Conservation (phyloP, 2,888 invertebrate genomes). For the Ornithoptera alexandrae region DNA sequence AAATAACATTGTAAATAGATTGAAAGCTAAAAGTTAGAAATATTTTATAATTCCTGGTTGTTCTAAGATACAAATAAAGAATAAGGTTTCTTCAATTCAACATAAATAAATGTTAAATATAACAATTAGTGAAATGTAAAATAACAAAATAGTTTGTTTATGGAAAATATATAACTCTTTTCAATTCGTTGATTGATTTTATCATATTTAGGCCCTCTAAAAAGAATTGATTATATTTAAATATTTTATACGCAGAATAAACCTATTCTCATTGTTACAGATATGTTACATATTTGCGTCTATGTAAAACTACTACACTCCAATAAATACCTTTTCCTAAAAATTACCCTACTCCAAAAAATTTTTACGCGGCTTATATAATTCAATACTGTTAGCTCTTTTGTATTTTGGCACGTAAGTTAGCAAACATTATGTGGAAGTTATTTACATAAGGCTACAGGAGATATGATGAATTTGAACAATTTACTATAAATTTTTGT, state of each 20-base stretch:
- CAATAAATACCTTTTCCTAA: too few relatives aligned
- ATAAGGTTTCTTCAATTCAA: too few relatives aligned
- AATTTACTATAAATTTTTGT: slow-evolving; percentile 3
- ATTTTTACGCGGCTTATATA: too few relatives aligned
- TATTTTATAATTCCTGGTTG: not conserved
- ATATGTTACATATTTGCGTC: too few relatives aligned
- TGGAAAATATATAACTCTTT: not conserved
- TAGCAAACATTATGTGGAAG: not conserved
- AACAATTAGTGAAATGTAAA: not conserved
- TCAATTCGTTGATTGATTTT: not conserved
- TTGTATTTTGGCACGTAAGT: not conserved
- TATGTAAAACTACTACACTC: too few relatives aligned
- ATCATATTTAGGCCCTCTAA: not conserved
- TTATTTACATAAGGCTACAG: not conserved
- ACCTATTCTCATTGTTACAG: too few relatives aligned
- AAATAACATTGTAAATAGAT: not conserved
- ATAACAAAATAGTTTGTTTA: not conserved
- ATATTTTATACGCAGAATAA: too few relatives aligned
- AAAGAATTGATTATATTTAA: not conserved
- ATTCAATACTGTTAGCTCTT: too few relatives aligned
- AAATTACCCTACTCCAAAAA: too few relatives aligned
- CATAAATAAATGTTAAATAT: not conserved
- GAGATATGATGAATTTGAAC: slow-evolving; percentile 7
- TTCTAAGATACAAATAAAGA: not conserved
- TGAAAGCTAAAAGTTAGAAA: not conserved